Evolutionary conservation across 1,140 invertebrate species (phyloP).

Genomic region (Hyles vespertilio): DNA sequence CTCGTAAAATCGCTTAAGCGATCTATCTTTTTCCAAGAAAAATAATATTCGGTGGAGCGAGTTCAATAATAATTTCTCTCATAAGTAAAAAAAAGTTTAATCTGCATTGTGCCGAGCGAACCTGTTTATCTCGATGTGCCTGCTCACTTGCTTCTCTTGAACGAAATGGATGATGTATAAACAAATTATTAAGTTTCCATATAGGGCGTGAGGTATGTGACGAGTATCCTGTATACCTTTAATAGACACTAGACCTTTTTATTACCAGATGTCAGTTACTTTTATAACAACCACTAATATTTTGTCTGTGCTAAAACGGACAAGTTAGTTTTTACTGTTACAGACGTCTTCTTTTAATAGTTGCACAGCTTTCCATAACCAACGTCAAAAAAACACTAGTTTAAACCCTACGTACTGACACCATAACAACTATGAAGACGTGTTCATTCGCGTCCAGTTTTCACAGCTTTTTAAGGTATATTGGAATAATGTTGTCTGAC

Average conservation of each 20-base stretch:
- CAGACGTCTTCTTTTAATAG: too few relatives aligned
- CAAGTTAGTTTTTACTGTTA: conserved; percentile 28
- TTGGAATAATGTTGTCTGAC: too few relatives aligned
- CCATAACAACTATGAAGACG: too few relatives aligned
- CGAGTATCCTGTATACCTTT: conserved; percentile 22
- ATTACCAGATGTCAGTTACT: conserved; percentile 24
- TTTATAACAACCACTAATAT: conserved; percentile 46
- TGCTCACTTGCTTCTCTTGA: conserved; percentile 28
- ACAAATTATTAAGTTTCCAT: conserved; percentile 60
- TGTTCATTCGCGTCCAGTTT: too few relatives aligned
- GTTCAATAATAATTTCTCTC: conserved; percentile 44
- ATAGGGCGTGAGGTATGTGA: conserved; percentile 35
- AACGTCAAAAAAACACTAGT: too few relatives aligned
- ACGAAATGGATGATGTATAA: conserved; percentile 41
- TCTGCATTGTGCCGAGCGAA: conserved; percentile 36
- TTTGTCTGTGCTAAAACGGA: conserved; percentile 38
- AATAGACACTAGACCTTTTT: conserved; percentile 29
- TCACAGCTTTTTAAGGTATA: too few relatives aligned
- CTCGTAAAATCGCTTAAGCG: conserved; percentile 62
- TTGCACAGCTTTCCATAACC: too few relatives aligned
- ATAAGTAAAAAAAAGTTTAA: conserved; percentile 43
- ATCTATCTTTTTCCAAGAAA: conserved; percentile 65
- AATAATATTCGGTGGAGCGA: conserved; percentile 46
- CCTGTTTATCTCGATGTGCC: conserved; percentile 41
- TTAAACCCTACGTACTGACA: too few relatives aligned